Evolutionary conservation across 2,797 vertebrate species (phyloP).

Genomic region (Chromis chromis): DNA sequence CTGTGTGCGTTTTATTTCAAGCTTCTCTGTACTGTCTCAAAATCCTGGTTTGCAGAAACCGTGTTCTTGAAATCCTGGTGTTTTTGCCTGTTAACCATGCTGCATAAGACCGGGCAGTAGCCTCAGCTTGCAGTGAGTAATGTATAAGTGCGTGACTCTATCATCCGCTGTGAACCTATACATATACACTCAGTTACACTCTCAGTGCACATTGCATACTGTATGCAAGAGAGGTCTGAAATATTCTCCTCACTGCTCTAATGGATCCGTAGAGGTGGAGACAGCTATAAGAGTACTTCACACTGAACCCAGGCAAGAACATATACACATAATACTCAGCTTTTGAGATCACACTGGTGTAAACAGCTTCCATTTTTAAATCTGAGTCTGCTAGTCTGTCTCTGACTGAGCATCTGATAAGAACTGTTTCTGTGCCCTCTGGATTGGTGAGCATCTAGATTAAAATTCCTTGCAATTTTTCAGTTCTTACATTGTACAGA

Average conservation of each 20-base stretch:
- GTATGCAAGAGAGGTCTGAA: conserved; percentile 47
- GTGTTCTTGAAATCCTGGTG: not conserved
- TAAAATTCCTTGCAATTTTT: too few relatives aligned
- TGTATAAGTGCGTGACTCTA: not conserved
- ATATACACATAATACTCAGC: conserved; percentile 14
- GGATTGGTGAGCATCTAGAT: not conserved
- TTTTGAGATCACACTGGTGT: conserved; percentile 25
- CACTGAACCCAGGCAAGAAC: conserved; percentile 45
- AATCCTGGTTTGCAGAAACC: too few relatives aligned
- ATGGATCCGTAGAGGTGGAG: conserved; percentile 66
- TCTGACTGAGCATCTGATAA: conserved; percentile 34
- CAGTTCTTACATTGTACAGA: not conserved
- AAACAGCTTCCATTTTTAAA: conserved; percentile 34
- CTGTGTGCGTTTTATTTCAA: too few relatives aligned
- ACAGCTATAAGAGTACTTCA: conserved; percentile 48
- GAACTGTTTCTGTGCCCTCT: not conserved
- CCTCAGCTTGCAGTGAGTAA: not conserved
- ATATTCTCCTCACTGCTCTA: conserved; percentile 53
- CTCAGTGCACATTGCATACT: conserved; percentile 12
- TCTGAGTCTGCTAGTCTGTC: conserved; percentile 48
- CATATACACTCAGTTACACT: conserved; percentile 7
- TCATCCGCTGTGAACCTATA: not conserved
- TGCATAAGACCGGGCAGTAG: not conserved
- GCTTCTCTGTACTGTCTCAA: too few relatives aligned
- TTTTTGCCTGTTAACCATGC: conserved; percentile 6